Evolutionary conservation across 2,113 vertebrate species (phyloP), one percentile per base, ranked within the genome.

Genomic region (Ammospiza caudacuta): DNA sequence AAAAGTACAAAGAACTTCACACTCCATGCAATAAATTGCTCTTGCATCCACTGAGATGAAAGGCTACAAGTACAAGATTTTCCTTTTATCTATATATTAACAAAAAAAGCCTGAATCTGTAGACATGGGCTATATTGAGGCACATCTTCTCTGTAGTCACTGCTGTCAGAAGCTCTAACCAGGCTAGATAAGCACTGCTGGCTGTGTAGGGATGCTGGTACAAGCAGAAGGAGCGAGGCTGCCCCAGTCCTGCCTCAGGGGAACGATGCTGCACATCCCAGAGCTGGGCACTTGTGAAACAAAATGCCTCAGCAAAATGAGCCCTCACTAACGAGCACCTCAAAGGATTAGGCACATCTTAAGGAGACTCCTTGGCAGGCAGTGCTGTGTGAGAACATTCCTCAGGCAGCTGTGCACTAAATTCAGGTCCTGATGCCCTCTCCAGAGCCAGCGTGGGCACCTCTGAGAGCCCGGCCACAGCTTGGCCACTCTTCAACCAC

Each of bases 21-120:
- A 84, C 76, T 89, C 73, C 41, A 22, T 52, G 68, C 83, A 93
- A 75, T 78, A 96, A 96, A 95, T 92, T 81, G 89, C 73, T 89
- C 83, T 82, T 92, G 73, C 80, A 89, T 89, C 89, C 76, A 78
- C 83, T 68, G 80, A 96, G 92, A 95, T 96, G 94, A 96, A 96
- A 97, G 92, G 73, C 68, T 95, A n/a, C 73, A 89, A 95, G 95
- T 89, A 96, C 89, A 95, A 94, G 91, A 90, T 84, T 94, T 96
- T 89, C 76, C 95, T 97, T 97, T 96, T 95, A 97, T 95, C 95
- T 95, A 6, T 89, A 49, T 91, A 95, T 94, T 95, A 96, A 93
- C 86, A 96, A 90, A 95, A 75, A 92, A 74, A 91, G 52, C 64
- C 77, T 68, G 89, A 89, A 67, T 89, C 89, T 81, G 86, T 95